phyloP scores from a whole-genome alignment of 2,113 vertebrate species.

The Gavia stellata region DNA sequence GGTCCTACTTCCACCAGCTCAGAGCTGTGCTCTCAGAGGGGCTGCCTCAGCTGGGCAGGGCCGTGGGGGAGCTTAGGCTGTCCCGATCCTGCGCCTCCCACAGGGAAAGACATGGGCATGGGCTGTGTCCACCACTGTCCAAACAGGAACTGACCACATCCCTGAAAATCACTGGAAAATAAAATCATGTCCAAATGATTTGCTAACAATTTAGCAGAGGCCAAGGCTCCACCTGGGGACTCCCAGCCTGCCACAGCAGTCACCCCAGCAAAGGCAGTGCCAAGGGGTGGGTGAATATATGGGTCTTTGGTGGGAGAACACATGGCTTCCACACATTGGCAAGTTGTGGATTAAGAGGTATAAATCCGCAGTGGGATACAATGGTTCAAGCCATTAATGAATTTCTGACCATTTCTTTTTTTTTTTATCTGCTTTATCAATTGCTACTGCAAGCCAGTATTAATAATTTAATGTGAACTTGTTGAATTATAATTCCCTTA shows the following conservation, averaged over 20 bases:
- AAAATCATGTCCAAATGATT: not conserved
- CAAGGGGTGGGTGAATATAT: not conserved
- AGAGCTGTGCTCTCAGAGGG: not conserved
- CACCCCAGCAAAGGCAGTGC: not conserved
- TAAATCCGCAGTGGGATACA: not conserved
- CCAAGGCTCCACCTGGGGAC: not conserved
- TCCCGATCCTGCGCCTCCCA: rapidly evolving
- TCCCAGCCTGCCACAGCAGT: not conserved
- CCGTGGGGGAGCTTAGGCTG: not conserved
- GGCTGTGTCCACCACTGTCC: not conserved
- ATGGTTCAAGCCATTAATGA: not conserved
- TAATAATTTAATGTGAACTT: slow-evolving; percentile 31
- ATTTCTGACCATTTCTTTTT: not conserved
- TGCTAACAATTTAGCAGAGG: not conserved
- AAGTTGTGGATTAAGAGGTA: not conserved
- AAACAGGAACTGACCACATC: not conserved
- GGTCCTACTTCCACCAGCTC: not conserved
- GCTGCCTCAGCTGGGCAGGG: not conserved
- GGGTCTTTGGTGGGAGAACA: not conserved
- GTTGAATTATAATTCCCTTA: not conserved
- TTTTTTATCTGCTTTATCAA: not conserved
- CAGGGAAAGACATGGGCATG: not conserved
- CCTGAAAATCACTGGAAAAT: not conserved
- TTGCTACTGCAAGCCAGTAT: not conserved
- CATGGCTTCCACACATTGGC: not conserved